These are phyloP conservation scores for Tetheella fluctuosa DNA, from an alignment of 2,888 invertebrate genomes.

Conservation along the genomic window DNA sequence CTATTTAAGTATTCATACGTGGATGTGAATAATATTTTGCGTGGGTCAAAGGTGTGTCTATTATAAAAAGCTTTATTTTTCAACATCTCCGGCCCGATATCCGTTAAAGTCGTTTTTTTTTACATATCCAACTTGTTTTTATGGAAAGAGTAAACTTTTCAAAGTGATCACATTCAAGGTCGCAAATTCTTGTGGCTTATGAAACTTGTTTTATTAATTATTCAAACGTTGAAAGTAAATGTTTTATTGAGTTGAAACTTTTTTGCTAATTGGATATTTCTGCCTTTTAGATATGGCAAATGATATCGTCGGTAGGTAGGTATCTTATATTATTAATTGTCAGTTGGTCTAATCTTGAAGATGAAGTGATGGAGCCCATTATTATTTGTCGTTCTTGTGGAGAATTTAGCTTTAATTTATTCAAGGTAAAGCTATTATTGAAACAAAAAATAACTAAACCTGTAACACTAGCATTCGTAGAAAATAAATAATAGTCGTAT, in stretches of 20 bases:
- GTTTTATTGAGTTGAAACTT: not conserved
- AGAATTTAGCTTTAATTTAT: too few relatives aligned
- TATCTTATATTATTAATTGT: not conserved
- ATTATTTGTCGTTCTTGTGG: too few relatives aligned
- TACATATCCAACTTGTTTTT: not conserved
- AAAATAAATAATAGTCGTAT: too few relatives aligned
- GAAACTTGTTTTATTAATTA: not conserved
- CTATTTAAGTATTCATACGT: conserved; percentile 3
- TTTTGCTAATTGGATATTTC: not conserved
- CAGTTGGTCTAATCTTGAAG: not conserved
- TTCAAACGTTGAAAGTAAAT: not conserved
- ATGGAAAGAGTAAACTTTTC: conserved; percentile 1
- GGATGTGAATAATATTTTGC: not conserved
- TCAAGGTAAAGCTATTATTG: too few relatives aligned
- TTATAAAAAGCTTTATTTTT: conserved; percentile 1
- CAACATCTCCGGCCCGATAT: not conserved
- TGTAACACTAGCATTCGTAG: too few relatives aligned
- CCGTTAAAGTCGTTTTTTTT: not conserved
- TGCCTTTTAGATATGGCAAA: not conserved
- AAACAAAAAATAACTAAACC: too few relatives aligned
- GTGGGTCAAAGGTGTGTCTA: conserved; percentile 3
- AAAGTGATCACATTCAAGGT: not conserved
- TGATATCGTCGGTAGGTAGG: not conserved
- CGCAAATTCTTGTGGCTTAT: conserved; percentile 1
- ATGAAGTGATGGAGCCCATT: not conserved